These are phyloP conservation scores for Tadarida brasiliensis DNA, from an alignment of 2,797 vertebrate genomes.

Conservation along the genomic window DNA sequence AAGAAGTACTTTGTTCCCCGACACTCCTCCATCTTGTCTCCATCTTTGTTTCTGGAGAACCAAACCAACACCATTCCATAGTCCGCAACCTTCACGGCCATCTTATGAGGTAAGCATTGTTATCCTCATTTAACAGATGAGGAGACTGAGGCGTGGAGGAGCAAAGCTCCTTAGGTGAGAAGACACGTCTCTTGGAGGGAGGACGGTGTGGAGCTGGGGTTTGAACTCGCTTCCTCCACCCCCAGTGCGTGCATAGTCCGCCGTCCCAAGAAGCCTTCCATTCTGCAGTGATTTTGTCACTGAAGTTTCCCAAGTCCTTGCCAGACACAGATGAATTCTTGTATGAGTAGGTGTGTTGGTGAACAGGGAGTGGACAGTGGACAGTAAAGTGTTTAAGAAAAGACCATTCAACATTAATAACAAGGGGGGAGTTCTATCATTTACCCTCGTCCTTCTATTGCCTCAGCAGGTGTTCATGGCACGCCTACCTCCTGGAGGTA, in stretches of 20 bases:
- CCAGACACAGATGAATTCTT: background rate
- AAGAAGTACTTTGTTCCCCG: no score
- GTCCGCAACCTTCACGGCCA: fast-evolving
- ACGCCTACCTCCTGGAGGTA: fast-evolving
- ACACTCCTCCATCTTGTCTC: background rate
- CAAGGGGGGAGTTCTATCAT: background rate
- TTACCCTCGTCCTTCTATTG: background rate
- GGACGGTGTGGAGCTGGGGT: background rate
- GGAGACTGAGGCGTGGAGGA: no score
- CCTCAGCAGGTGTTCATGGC: background rate
- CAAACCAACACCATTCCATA: fast-evolving
- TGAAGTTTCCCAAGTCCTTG: background rate
- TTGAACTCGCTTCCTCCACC: background rate
- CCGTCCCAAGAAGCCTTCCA: background rate
- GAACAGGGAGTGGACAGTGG: background rate
- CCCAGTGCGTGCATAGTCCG: background rate
- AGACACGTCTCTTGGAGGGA: background rate
- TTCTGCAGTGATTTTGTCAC: background rate
- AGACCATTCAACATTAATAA: background rate
- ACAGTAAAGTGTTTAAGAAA: background rate
- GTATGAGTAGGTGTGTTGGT: no score
- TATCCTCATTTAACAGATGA: no score
- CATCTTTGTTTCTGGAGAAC: background rate
- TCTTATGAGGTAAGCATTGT: background rate
- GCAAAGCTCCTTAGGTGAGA: no score